These are phyloP conservation scores for Pipistrellus nathusii DNA, from an alignment of 2,797 vertebrate genomes.

Conservation along the genomic window DNA sequence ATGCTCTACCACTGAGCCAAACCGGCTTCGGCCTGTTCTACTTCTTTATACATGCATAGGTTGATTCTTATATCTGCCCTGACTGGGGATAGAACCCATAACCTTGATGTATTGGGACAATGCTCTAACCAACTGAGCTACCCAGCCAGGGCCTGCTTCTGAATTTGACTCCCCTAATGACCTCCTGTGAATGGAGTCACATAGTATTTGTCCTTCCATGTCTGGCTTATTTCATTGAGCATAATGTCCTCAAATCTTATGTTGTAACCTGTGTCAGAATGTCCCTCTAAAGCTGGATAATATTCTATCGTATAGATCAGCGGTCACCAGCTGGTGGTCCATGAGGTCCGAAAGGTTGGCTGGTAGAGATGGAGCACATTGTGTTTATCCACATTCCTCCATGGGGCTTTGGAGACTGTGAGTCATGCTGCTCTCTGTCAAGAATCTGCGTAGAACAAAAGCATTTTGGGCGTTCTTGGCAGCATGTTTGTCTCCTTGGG, in stretches of 20 bases:
- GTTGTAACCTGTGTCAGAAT: neutral
- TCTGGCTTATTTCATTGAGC: neutral
- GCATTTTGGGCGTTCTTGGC: neutral
- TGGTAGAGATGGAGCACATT: fast-evolving
- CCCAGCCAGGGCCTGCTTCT: neutral
- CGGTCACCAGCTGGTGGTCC: too few species aligned
- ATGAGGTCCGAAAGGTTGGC: too few species aligned
- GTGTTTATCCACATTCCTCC: neutral
- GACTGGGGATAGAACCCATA: neutral
- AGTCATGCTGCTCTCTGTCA: neutral
- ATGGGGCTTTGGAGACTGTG: fast-evolving
- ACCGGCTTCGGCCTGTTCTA: too few species aligned
- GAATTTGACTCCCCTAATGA: neutral
- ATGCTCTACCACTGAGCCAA: too few species aligned
- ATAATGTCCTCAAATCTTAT: neutral
- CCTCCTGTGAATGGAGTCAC: neutral
- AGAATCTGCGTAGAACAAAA: neutral
- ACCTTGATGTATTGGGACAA: neutral
- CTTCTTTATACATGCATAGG: neutral
- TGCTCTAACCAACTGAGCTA: neutral
- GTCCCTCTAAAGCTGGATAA: neutral
- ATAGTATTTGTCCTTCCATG: neutral
- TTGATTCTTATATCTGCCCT: neutral
- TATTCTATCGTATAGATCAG: neutral
- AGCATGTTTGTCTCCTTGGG: too few species aligned